Evolutionary conservation across 2,797 vertebrate genomes (phyloP).

Genomic region (Anguilla megastoma): DNA sequence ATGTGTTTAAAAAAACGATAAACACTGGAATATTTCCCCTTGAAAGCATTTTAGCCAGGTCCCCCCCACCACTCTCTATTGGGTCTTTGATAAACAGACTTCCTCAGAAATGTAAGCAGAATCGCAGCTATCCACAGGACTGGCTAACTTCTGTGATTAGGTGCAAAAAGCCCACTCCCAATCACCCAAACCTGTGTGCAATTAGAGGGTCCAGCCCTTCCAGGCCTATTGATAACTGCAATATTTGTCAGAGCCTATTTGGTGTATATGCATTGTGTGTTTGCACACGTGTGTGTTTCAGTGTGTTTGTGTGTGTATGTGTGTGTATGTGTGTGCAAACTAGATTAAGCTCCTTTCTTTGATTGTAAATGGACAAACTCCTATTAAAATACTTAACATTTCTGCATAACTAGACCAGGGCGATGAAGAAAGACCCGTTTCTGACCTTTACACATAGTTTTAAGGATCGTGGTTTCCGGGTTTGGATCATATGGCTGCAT

Average conservation of each 20-base stretch:
- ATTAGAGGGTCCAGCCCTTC: constrained; percentile 50
- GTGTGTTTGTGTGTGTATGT: too few species aligned
- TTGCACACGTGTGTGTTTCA: too few species aligned
- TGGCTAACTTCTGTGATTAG: constrained; percentile 26
- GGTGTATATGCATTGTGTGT: constrained; percentile 32
- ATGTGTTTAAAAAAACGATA: not conserved
- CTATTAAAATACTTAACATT: too few species aligned
- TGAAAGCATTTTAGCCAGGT: not conserved
- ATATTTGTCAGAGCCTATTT: constrained; percentile 40
- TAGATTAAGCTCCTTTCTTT: too few species aligned
- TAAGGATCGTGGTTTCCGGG: constrained; percentile 30
- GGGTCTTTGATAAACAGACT: constrained; percentile 19
- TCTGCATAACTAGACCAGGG: too few species aligned
- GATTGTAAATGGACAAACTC: too few species aligned
- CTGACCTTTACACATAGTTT: constrained; percentile 17
- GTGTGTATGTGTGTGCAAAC: too few species aligned
- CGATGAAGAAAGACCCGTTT: not conserved
- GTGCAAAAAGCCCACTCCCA: constrained; percentile 40
- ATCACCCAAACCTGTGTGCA: not conserved
- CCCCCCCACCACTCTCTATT: not conserved
- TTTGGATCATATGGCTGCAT: constrained; percentile 41
- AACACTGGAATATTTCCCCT: not conserved
- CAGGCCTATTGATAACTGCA: constrained; percentile 52
- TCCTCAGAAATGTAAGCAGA: constrained; percentile 46
- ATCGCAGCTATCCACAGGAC: constrained; percentile 55